Evolutionary conservation across 2,113 vertebrate species (phyloP), one percentile per base, ranked within the genome.

Genomic region (Aspiorhynchus laticeps): DNA sequence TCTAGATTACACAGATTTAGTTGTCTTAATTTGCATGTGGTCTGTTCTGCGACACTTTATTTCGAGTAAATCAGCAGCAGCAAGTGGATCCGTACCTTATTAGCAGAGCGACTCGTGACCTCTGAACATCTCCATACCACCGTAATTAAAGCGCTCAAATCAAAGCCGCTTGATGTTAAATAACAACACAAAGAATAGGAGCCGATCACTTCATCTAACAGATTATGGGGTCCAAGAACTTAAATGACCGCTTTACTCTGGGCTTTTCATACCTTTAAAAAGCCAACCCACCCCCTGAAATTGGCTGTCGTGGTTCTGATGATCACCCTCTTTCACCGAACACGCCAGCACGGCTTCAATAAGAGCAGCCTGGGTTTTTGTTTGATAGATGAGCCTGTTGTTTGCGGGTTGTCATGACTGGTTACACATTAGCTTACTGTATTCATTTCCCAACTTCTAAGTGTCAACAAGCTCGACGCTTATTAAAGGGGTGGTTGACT

Each of bases 401-500:
- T 91, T 91, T 88, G 90, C 79, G 61, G 87, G 86, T 67, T 74
- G 87, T 91, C 91, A 89, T 86, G 89, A 90, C 84, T 80, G 75
- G 85, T 83, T 73, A 87, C 75, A 71, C 89, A 84, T 88, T 79
- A 83, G 89, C 90, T 90, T 88, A 88, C 87, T 88, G n/a, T 85
- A 89, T 91, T 90, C 86, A 86, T 88, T 82, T 85, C 48, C 33
- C 43, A 51, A 82, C 85, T 80, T 75, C 56, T 80, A 89, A 83
- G 48, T 46, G 59, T 84, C 83, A 88, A 53, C 65, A 80, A 71
- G n/a, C 67, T 56, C 33, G 24, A 15, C 6, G 61, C 77, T 77
- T 85, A 81, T 89, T 86, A 85, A n/a, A n/a, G n/a, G n/a, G n/a
- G n/a, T n/a, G n/a, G n/a, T n/a, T n/a, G n/a, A n/a, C n/a, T n/a